phyloP scores from a whole-genome alignment of 2,797 vertebrate species.

The Sebastes steindachneri region DNA sequence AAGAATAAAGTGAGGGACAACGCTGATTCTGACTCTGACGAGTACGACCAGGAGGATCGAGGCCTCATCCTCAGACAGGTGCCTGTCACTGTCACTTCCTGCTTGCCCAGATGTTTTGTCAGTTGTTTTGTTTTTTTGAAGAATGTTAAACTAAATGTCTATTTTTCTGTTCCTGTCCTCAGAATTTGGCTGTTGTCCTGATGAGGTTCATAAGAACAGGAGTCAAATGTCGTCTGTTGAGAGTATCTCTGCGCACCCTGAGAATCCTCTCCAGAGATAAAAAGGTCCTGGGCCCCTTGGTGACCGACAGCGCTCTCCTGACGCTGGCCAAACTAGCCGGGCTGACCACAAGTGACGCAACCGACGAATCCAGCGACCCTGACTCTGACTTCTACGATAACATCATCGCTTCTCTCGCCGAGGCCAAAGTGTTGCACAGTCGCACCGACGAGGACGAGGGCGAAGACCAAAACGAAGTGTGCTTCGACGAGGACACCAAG shows the following conservation, averaged over 20 bases:
- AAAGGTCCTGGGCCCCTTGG: constrained; percentile 79
- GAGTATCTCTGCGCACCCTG: constrained; percentile 74
- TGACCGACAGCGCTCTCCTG: constrained; percentile 76
- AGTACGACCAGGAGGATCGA: constrained; percentile 66
- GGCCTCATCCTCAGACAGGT: constrained; percentile 81
- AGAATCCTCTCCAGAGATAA: constrained; percentile 85
- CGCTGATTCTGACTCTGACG: constrained; percentile 79
- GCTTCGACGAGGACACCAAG: constrained; percentile 40
- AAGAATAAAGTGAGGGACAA: constrained; percentile 81
- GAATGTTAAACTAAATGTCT: not conserved
- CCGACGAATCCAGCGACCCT: constrained; percentile 39
- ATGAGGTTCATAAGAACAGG: constrained; percentile 74
- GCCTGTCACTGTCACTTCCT: not conserved
- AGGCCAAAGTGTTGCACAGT: constrained; percentile 54
- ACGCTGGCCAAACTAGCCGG: constrained; percentile 76
- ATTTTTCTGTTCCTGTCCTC: not conserved
- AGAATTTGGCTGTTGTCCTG: constrained; percentile 81
- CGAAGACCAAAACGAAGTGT: constrained; percentile 30
- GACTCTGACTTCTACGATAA: constrained; percentile 71
- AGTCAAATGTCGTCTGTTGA: constrained; percentile 69
- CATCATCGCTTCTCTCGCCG: constrained; percentile 62
- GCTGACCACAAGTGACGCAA: constrained; percentile 41
- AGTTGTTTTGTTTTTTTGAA: not conserved
- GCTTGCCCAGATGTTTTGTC: not conserved
- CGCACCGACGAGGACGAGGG: constrained; percentile 18